phyloP scores from a whole-genome alignment of 2,888 invertebrate genomes.

The Agrotis puta region DNA sequence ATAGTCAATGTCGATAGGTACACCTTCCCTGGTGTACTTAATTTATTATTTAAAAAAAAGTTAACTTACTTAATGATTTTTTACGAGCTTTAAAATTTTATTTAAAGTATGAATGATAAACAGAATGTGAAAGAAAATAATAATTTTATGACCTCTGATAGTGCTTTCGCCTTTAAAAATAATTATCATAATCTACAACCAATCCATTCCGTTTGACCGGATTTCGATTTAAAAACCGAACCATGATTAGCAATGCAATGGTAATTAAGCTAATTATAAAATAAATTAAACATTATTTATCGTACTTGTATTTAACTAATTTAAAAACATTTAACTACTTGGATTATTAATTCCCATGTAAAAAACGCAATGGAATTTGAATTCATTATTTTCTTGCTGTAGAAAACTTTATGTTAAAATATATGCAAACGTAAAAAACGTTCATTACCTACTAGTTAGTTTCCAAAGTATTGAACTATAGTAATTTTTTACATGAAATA shows the following conservation, averaged over 20 bases:
- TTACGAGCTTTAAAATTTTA: not conserved
- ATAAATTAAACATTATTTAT: constrained; percentile 15
- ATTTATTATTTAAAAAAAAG: not conserved
- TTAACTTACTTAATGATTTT: not conserved
- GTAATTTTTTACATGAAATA: constrained; percentile 25
- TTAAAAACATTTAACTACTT: constrained; percentile 9
- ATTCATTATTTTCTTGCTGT: not conserved
- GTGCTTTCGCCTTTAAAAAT: not conserved
- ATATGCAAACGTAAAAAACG: constrained; percentile 14
- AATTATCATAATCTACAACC: not conserved
- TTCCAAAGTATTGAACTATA: constrained; percentile 7
- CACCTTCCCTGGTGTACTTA: too few species aligned
- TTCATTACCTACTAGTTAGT: not conserved
- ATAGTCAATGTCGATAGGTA: constrained; percentile 45
- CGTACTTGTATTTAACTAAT: constrained; percentile 1
- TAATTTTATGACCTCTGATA: not conserved
- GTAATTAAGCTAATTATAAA: constrained; percentile 24
- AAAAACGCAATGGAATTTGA: not conserved
- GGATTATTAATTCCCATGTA: constrained; percentile 5
- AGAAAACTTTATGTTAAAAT: constrained; percentile 6
- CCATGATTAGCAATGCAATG: constrained; percentile 1
- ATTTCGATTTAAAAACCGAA: not conserved
- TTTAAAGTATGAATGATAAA: not conserved
- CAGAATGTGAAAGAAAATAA: not conserved
- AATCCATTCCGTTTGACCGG: not conserved